Evolutionary conservation across 37 sponge, comb jelly and placozoan species (phyloP), one percentile per base, ranked within the genome.

Genomic region (Theonella swinhoei): DNA sequence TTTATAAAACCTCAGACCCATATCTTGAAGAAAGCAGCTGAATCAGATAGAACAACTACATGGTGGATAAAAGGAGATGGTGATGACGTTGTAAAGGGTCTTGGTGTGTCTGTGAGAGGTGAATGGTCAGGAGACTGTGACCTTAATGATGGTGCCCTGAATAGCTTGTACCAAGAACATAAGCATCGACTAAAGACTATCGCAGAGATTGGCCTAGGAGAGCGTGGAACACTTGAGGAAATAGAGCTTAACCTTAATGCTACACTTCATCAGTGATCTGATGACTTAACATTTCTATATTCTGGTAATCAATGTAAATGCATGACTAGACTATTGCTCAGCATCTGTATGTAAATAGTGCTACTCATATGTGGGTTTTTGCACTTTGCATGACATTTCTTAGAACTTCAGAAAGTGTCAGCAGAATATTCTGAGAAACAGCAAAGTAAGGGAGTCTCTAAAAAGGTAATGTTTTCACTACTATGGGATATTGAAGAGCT

Each of bases 41-140:
- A 32, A 19, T 3, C 24, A 7, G 74, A 36, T 9, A 42, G 5
- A 11, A 70, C 2, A 7, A 75, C 62, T 19, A 31, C 14, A 4
- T 82, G 83, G 83, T 82, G 83, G 83, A 82, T 82, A 19, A 82
- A 82, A 47, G 83, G 63, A 22, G 80, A 80, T 68, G 80, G 42
- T n/a, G 4, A 20, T 38, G 80, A 80, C 54, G 26, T 81, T 35
- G 75, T 74, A 1, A 39, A 34, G 58, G 84, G 84, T 25, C 32
- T 83, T 41, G 9, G 75, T 26, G 42, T 64, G 22, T 83, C 84
- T 28, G 64, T 73, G 1, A 75, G 2, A 37, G 75, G 84, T 8
- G 47, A 39, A 62, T 83, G 84, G 84, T n/a, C 67, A 28, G 84
- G 76, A 66, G 83, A 83, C 74, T 66, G 60, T 23, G 75, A 83